Evolutionary conservation across 35 echinoderm and acorn worm genomes (phyloP), one percentile per base, ranked within the genome.

Genomic region (Strongylocentrotus purpuratus): DNA sequence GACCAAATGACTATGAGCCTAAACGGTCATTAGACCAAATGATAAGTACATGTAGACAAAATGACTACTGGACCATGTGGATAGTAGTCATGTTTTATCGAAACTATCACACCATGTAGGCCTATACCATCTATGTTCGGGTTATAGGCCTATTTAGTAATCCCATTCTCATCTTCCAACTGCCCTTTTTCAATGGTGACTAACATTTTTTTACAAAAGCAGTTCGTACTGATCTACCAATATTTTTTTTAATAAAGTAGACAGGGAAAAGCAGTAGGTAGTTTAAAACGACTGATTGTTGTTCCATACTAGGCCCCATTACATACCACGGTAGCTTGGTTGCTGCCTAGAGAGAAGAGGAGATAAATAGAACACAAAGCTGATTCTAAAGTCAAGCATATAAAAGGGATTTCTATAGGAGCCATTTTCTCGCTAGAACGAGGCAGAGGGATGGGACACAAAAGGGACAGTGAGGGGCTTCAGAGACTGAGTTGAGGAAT

Each of bases 301-400:
- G 87, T 25, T 46, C 1, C 35, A 41, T 41, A 41, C 35, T 41
- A 41, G 35, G 35, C 35, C 35, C 35, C 0, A 41, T 41, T 41
- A 89, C 87, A 89, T 89, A 89, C 87, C 87, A 89, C 33, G 41
- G 87, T 89, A 46, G 87, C 45, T 33, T 46, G 45, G 87, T 15
- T 41, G 32, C 18, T 89, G 87, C 15, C 45, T 31, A 46, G 87
- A 89, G 25, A 41, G 87, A 86, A 31, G 8, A 13, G 33, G 87
- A 89, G 65, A 78, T 7, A 78, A 78, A 78, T n/a, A 78, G 25
- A 28, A 78, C 28, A 78, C 87, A 89, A 89, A 89, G 87, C 33
- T 89, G 12, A 89, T 89, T 46, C 45, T 7, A 89, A 89, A 89
- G 87, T 89, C 87, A 89, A 89, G 45, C 32, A 46, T 41, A 46